A percentile compares a stretch with the other conserved stretches of the same genome.
Evolutionary conservation across 2,113 vertebrate species (phyloP).

Genomic region (Spea multiplicata): DNA sequence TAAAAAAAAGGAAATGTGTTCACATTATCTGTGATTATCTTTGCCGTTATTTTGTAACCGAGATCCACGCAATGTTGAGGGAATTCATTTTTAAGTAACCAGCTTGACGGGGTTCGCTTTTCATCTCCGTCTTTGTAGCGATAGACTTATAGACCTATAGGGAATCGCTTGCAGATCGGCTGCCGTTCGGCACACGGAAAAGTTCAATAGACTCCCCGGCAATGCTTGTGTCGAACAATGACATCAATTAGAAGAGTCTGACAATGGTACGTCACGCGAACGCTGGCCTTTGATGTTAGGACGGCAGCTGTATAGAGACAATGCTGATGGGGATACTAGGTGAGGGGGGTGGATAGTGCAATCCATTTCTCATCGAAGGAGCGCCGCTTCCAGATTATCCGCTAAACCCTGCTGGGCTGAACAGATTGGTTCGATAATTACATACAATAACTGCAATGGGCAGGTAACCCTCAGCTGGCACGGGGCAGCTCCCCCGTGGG

Average conservation of each 20-base stretch:
- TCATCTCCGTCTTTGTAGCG: no score
- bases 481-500: slow-evolving; percentile 85
- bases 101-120: no score
- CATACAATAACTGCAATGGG: slow-evolving; percentile 92
- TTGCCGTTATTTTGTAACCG: no score
- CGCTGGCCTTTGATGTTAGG: slow-evolving; percentile 1
- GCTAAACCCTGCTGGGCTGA: slow-evolving; percentile 90
- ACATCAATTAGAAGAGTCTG: slow-evolving; percentile 11
- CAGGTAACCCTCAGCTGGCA: slow-evolving; percentile 92
- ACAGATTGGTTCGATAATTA: slow-evolving; percentile 99
- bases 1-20: no score
- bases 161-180: not conserved
- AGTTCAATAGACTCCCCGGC: not conserved
- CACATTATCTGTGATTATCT: no score
- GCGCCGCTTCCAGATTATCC: slow-evolving; percentile 91
- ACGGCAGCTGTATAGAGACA: slow-evolving; percentile 37
- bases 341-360: slow-evolving; percentile 59
- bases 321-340: slow-evolving; percentile 56
- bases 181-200: not conserved
- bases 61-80: no score
- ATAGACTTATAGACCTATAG: not conserved
- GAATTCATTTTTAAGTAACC: no score
- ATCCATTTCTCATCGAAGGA: slow-evolving; percentile 78
- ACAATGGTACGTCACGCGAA: not conserved
- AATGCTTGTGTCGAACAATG: slow-evolving; percentile 9